phyloP scores from a whole-genome alignment of 2,113 vertebrate genomes.

The Tupaia chinensis region DNA sequence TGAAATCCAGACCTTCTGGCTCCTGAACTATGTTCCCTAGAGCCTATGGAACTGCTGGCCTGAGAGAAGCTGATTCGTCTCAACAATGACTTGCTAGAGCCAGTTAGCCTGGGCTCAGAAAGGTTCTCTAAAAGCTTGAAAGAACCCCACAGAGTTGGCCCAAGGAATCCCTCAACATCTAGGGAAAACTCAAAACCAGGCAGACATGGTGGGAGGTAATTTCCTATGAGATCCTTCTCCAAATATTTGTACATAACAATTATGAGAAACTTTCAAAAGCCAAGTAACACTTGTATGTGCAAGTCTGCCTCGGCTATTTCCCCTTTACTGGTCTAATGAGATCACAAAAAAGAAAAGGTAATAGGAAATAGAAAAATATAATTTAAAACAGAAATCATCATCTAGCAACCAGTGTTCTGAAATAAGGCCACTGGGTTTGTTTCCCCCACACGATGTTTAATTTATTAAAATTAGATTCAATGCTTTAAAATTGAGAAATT shows the following conservation, averaged over 20 bases:
- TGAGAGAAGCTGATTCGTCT: background rate
- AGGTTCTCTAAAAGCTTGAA: slow-evolving; percentile 6
- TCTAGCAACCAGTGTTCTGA: background rate
- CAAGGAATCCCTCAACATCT: background rate
- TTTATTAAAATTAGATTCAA: background rate
- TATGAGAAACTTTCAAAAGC: slow-evolving; percentile 40
- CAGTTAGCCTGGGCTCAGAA: background rate
- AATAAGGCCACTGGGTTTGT: background rate
- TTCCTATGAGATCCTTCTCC: background rate
- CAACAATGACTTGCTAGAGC: background rate
- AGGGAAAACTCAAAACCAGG: background rate
- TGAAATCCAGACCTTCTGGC: background rate
- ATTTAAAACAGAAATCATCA: slow-evolving; percentile 22
- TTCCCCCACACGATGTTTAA: slow-evolving; percentile 14
- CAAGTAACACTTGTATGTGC: background rate
- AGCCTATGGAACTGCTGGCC: background rate
- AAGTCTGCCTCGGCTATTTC: background rate
- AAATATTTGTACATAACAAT: background rate
- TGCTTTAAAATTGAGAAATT: slow-evolving; percentile 33
- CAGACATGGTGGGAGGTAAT: background rate
- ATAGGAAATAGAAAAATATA: background rate
- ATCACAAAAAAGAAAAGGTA: slow-evolving; percentile 46
- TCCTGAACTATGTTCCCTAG: background rate
- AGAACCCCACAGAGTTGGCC: background rate
- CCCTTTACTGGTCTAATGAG: background rate